These are phyloP conservation scores for Antitype chi DNA, from an alignment of 2,888 invertebrate species.

Conservation along the genomic window DNA sequence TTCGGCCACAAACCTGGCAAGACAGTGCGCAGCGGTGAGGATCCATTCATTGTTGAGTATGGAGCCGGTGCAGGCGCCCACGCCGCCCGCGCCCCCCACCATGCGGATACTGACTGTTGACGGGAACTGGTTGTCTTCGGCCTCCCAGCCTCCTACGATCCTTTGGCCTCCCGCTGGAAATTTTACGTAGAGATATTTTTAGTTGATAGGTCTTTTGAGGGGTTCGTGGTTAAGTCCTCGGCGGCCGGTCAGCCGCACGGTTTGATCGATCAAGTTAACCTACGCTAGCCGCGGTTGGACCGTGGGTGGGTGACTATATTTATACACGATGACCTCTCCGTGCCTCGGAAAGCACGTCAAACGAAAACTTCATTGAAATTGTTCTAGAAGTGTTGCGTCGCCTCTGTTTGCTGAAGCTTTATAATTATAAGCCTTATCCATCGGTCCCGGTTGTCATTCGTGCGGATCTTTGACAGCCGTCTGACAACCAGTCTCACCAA, in stretches of 20 bases:
- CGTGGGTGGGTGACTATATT: background rate
- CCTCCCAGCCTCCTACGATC: constrained; percentile 78
- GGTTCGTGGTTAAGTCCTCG: no score
- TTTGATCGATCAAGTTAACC: no score
- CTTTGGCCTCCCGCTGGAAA: constrained; percentile 46
- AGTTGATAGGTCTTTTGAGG: no score
- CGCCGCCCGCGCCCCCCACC: constrained; percentile 69
- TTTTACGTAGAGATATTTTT: no score
- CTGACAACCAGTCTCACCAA: background rate
- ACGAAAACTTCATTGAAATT: no score
- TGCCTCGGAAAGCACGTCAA: background rate
- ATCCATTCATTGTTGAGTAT: constrained; percentile 77
- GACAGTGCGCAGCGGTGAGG: constrained; percentile 75
- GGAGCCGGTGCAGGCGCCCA: constrained; percentile 77
- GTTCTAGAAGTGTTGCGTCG: no score
- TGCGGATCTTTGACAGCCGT: background rate
- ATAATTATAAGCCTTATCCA: no score
- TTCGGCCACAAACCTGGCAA: constrained; percentile 56
- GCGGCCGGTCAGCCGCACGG: no score
- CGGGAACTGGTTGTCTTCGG: constrained; percentile 69
- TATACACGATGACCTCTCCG: background rate
- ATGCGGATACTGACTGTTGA: constrained; percentile 76
- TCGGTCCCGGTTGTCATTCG: background rate
- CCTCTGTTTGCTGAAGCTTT: no score
- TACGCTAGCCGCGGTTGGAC: background rate